Conservation (phyloP, 1,140 invertebrate species). For the Sarcophaga bullata region DNA sequence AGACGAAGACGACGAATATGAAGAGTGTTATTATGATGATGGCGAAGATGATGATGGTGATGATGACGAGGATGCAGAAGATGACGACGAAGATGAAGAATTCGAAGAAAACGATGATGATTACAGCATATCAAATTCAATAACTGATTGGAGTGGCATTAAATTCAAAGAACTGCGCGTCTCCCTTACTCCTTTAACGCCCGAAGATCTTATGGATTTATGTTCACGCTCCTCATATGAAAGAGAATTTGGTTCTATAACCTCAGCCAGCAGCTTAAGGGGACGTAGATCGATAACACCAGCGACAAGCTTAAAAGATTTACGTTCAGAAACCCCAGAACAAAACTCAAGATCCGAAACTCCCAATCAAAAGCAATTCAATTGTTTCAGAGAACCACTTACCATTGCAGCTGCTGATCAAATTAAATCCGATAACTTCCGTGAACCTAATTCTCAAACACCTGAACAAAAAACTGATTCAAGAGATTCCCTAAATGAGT, state of each 20-base stretch:
- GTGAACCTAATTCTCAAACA: neutral
- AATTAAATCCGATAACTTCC: neutral
- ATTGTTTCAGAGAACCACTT: neutral
- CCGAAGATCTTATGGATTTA: conserved; percentile 34
- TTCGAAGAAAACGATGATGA: conserved; percentile 44
- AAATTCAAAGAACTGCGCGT: conserved; percentile 16
- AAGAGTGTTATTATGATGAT: conserved; percentile 21
- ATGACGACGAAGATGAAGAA: conserved; percentile 44
- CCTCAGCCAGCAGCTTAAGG: neutral
- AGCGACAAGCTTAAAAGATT: neutral
- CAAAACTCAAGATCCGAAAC: neutral
- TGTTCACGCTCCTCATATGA: conserved; percentile 6
- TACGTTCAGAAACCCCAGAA: neutral
- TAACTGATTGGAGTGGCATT: neutral
- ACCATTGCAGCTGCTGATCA: neutral
- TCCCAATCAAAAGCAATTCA: neutral
- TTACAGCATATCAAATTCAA: neutral
- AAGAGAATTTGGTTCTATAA: conserved; percentile 9
- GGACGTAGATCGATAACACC: neutral
- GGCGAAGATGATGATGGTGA: neutral
- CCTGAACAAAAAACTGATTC: neutral
- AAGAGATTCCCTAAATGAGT: neutral
- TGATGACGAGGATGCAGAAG: conserved; percentile 35
- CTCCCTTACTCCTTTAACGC: conserved; percentile 34
- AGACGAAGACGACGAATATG: conserved; percentile 37